Evolutionary conservation across 2,888 invertebrate species (phyloP), one percentile per base, ranked within the genome.

Genomic region (Sepioteuthis lessoniana): DNA sequence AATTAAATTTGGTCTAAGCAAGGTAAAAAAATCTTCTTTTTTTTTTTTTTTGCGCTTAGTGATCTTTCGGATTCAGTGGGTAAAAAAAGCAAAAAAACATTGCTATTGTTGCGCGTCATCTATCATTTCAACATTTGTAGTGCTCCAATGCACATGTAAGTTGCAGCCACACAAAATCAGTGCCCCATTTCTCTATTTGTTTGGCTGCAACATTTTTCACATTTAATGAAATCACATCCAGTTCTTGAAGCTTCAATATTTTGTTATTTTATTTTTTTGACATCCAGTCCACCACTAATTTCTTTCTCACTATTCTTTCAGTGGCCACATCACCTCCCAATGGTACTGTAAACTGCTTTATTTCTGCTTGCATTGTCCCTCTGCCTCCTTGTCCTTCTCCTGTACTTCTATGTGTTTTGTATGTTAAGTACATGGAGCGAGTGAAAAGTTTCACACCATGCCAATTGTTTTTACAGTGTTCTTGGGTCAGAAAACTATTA

Each of bases 311-410:
- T 92, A 92, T 92, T 47, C 92, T 92, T 92, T 92, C 92, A 92
- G 92, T 92, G 92, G 92, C 92, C 92, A 92, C 92, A 92, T 92
- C 92, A 92, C 42, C 92, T 92, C 28, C 92, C 92, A 92, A 92
- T 92, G 92, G 92, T 92, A 92, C 91, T 46, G 91, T 91, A 91
- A 92, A 38, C n/a, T 8, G 92, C 92, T 92, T 92, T 47, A 92
- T 92, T 92, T 92, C 92, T 92, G 92, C 92, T 92, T 92, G 92
- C 47, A 37, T 47, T 37, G 31, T 91, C 37, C 35, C 91, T 91
- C 31, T 91, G 19, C 21, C 42, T 92, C 19, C 31, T 76, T 76
- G 76, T n/a, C 76, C n/a, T 60, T 28, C 19, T 60, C 28, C 1
- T 28, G 25, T 8, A n/a, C 35, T 76, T 35, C n/a, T 76, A n/a